Base-by-base conservation (phyloP, 1,140 invertebrate species). In the Drosophila lacteicornis region DNA sequence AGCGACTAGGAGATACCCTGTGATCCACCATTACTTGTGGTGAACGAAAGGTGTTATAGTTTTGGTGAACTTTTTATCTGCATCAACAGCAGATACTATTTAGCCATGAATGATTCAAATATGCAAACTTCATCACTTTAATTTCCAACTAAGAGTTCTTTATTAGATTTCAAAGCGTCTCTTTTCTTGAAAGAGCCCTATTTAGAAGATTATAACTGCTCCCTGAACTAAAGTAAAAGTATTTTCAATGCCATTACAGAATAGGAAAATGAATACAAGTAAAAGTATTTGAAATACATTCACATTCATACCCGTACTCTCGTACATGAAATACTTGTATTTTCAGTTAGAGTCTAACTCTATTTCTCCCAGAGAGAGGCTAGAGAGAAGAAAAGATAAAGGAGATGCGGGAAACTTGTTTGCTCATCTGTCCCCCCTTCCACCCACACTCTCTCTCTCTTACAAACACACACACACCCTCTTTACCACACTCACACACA, bases 391-490 rank as follows among this genome's bases (percentile, higher is more conserved):
- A 27, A 51, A 46, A 43, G 66, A 67, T 67, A 67, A 67, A 68
- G 43, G 57, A 73, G 66, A 58, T 73, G 66, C 45, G 50, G 50
- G 49, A 71, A 73, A 73, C 66, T 73, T 75, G 57, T 75, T 75
- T 62, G 27, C 46, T 61, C 56, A 51, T 51, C 30, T 74, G 69
- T 43, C 53, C 42, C 50, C 57, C 38, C 49, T 7, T n/a, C 42
- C 65, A 33, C 51, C 49, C 50, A 43, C 65, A 22, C 56, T 22
- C 40, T 22, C 19, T 22, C 53, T 15, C 36, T 58, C 30, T 59
- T 17, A 60, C 19, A n/a, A 15, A 50, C 46, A 22, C 59, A 62
- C 46, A 57, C 38, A 57, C 38, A 45, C 49, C 40, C 61, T 53
- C 45, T 50, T 47, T 40, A 49, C 25, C 27, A 38, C 47, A 25